phyloP scores from a whole-genome alignment of 2,888 invertebrate genomes.

The Lysandra coridon region DNA sequence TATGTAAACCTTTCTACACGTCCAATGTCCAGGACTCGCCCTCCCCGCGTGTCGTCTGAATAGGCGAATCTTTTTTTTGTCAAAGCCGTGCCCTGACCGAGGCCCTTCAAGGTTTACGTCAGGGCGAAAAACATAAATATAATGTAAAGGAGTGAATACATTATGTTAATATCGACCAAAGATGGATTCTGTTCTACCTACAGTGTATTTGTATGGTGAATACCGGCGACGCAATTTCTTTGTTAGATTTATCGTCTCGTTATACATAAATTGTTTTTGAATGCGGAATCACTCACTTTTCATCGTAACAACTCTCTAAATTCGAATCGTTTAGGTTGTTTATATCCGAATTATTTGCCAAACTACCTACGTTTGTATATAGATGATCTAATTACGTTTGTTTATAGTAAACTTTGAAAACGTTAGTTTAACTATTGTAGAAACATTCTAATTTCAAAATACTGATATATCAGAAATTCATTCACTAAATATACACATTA shows the following conservation, averaged over 20 bases:
- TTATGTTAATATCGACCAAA: conserved; percentile 51
- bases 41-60: conserved; percentile 43
- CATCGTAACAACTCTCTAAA: conserved; percentile 22
- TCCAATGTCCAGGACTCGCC: conserved; percentile 38
- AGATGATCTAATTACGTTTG: neutral
- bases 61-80: conserved; percentile 47
- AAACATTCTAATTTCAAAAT: too few relatives aligned
- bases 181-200: conserved; percentile 39
- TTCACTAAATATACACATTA: neutral
- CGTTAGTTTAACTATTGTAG: too few relatives aligned
- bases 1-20: neutral
- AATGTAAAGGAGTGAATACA: conserved; percentile 46
- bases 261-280: conserved; percentile 31
- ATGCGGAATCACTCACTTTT: conserved; percentile 27
- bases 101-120: conserved; percentile 47
- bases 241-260: conserved; percentile 33
- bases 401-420: too few relatives aligned
- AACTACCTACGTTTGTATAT: neutral
- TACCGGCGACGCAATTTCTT: conserved; percentile 32
- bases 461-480: neutral
- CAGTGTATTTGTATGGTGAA: conserved; percentile 34
- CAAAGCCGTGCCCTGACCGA: conserved; percentile 45
- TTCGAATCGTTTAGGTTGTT: conserved; percentile 1
- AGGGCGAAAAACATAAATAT: conserved; percentile 48
- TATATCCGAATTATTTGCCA: conserved; percentile 7